A percentile compares a stretch with the other conserved stretches of the same genome.
phyloP scores from a whole-genome alignment of 2,113 vertebrate genomes.

The Rhinichthys klamathensis region DNA sequence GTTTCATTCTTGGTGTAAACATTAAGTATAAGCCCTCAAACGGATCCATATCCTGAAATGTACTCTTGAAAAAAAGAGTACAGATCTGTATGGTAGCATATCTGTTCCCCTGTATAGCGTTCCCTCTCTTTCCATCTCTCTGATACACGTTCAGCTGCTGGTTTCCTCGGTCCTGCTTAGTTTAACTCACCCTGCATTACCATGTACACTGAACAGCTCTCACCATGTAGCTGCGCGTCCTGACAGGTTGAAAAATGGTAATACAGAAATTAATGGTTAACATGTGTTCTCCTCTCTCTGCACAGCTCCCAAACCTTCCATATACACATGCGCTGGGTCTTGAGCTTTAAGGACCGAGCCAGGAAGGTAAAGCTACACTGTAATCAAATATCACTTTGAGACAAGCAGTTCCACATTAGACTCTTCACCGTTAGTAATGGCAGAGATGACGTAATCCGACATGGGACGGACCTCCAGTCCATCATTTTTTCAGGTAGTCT shows the following conservation, averaged over 20 bases:
- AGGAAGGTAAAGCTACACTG: conserved; percentile 60
- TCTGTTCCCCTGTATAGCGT: not conserved
- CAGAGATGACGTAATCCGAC: conserved; percentile 28
- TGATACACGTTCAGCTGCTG: conserved; percentile 57
- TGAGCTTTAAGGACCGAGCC: conserved; percentile 49
- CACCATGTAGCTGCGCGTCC: conserved; percentile 74
- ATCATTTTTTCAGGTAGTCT: conserved; percentile 26
- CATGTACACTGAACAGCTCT: conserved; percentile 86
- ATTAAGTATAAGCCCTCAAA: not conserved
- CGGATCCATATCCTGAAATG: not conserved
- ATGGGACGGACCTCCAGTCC: conserved; percentile 10
- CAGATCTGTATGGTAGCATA: conserved; percentile 5
- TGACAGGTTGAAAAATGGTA: conserved; percentile 95
- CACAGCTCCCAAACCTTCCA: conserved; percentile 71
- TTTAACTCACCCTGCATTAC: conserved; percentile 86
- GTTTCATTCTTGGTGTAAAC: conserved; percentile 1
- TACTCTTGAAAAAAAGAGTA: not conserved
- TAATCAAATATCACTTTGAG: conserved; percentile 61
- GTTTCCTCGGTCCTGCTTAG: conserved; percentile 83
- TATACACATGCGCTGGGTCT: conserved; percentile 51
- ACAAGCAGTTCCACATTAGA: conserved; percentile 44
- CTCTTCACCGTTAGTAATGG: conserved; percentile 41
- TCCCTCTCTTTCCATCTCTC: not conserved
- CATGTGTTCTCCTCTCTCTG: conserved; percentile 82
- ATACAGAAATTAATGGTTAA: conserved; percentile 89